These are phyloP conservation scores for Squalus acanthias DNA, from an alignment of 2,797 vertebrate genomes.

Conservation along the genomic window DNA sequence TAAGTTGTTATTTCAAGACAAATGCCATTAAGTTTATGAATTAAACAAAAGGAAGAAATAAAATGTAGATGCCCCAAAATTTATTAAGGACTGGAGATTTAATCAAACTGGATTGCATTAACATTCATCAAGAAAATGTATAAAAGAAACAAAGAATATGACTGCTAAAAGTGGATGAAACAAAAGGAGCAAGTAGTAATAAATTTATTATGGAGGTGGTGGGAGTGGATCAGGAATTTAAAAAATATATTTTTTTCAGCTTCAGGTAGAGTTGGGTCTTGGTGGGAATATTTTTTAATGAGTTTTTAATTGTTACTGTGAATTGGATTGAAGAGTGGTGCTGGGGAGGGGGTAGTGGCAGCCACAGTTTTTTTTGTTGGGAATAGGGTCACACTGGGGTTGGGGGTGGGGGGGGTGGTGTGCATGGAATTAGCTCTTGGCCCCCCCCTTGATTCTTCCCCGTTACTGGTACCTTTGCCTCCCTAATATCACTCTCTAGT, in stretches of 20 bases:
- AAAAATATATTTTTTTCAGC: no score
- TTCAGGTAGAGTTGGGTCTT: no score
- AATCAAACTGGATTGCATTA: not conserved
- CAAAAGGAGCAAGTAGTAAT: no score
- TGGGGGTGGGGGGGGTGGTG: not conserved
- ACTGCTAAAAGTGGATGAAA: no score
- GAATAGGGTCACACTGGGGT: not conserved
- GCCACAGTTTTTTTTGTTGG: not conserved
- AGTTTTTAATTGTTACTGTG: no score
- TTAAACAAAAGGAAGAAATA: not conserved
- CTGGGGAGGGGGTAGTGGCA: no score
- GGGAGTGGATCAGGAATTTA: no score
- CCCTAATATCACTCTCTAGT: not conserved
- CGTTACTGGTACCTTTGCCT: not conserved
- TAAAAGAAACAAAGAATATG: no score
- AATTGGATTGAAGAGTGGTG: no score
- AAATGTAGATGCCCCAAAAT: not conserved
- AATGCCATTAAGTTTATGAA: not conserved
- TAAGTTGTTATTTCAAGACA: not conserved
- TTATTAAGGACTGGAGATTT: not conserved
- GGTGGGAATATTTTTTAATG: no score
- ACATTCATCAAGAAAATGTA: not conserved
- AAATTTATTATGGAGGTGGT: no score
- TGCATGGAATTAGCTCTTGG: not conserved
- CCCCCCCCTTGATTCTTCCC: not conserved